These are phyloP conservation scores for Synergus japonicus DNA, from an alignment of 2,888 invertebrate genomes.

Conservation along the genomic window DNA sequence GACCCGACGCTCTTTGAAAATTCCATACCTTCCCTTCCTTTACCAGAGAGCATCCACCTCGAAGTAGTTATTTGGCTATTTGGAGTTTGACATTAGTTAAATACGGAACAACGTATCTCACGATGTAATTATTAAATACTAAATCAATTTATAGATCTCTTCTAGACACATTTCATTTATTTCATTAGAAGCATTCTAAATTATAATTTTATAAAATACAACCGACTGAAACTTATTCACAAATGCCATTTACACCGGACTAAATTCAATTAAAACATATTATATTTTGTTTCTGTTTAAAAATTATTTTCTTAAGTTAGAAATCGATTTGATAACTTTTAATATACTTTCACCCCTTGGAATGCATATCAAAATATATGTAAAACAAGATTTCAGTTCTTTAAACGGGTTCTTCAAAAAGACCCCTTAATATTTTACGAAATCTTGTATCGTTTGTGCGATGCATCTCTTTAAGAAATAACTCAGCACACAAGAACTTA, in stretches of 20 bases:
- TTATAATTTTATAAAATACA: background rate
- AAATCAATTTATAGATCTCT: background rate
- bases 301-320: background rate
- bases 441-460: too few species aligned
- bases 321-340: background rate
- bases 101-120: background rate
- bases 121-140: background rate
- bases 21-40: conserved; percentile 42
- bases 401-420: too few species aligned
- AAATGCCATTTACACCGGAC: background rate
- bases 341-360: background rate
- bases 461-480: background rate
- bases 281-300: too few species aligned
- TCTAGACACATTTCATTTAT: background rate
- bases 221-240: background rate
- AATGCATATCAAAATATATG: background rate
- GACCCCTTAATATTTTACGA: too few species aligned
- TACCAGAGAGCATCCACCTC: conserved; percentile 35
- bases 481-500: background rate
- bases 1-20: conserved; percentile 48
- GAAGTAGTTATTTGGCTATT: conserved; percentile 18
- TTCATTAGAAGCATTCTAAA: background rate
- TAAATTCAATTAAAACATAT: background rate
- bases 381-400: too few species aligned
- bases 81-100: conserved; percentile 22